phyloP scores from a whole-genome alignment of 92 coral and sea anemone species.

The Parazoanthus swiftii region DNA sequence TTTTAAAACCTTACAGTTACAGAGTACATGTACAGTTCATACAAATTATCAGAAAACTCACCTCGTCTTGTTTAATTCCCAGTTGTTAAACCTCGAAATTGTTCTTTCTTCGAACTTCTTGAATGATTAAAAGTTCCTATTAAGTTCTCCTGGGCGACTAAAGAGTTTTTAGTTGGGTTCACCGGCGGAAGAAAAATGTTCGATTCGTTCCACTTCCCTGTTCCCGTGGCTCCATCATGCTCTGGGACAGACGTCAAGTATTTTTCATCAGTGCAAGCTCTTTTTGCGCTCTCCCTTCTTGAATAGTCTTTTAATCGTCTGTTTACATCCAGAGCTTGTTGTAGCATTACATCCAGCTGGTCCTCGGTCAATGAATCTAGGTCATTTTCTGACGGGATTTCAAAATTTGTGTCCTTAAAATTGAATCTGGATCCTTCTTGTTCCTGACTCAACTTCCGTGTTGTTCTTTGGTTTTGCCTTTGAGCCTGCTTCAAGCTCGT shows the following conservation, averaged over 20 bases:
- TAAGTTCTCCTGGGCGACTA: conserved; percentile 23
- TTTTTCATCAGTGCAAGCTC: not conserved
- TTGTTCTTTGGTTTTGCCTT: not conserved
- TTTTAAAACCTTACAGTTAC: no score
- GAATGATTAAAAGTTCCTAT: not conserved
- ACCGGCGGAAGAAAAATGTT: conserved; percentile 12
- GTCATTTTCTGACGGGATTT: conserved; percentile 40
- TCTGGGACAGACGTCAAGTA: not conserved
- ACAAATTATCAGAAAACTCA: not conserved
- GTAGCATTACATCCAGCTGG: conserved; percentile 76
- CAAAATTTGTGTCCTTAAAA: not conserved
- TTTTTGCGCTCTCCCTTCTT: not conserved
- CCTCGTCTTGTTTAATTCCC: conserved; percentile 1
- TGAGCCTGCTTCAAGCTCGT: not conserved
- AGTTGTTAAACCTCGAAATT: conserved; percentile 17
- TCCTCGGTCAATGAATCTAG: conserved; percentile 75
- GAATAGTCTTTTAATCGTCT: conserved; percentile 56
- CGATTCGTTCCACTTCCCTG: not conserved
- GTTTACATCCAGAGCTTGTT: conserved; percentile 71
- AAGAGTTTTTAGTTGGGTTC: not conserved
- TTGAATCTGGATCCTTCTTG: not conserved
- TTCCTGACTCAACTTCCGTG: not conserved
- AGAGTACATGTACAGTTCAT: no score
- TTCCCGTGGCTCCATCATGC: not conserved
- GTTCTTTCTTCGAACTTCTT: conserved; percentile 24